phyloP scores from a whole-genome alignment of 2,888 invertebrate genomes.

The Venusia cambrica region DNA sequence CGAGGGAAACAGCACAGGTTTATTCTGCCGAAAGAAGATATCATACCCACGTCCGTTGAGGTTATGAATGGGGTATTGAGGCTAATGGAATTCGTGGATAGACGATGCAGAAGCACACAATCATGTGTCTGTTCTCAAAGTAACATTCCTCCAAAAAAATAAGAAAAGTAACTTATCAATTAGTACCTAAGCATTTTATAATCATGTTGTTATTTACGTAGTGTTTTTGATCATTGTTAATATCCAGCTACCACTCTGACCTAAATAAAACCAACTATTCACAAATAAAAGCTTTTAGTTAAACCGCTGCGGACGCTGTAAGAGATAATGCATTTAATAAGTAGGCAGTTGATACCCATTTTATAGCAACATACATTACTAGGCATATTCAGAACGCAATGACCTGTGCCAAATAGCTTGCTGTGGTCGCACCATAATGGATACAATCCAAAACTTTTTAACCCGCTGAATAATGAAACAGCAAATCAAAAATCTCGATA shows the following conservation, averaged over 20 bases:
- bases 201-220: no score
- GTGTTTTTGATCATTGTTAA: slow-evolving; percentile 3
- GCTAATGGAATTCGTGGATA: slow-evolving; percentile 60
- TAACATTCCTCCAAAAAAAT: no score
- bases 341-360: slow-evolving; percentile 35
- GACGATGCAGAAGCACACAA: slow-evolving; percentile 32
- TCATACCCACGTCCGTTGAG: slow-evolving; percentile 51
- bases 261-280: slow-evolving; percentile 16
- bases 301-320: slow-evolving; percentile 19
- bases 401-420: slow-evolving; percentile 57
- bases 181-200: not conserved
- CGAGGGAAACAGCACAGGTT: slow-evolving; percentile 61
- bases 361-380: slow-evolving; percentile 44
- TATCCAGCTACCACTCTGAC: slow-evolving; percentile 1
- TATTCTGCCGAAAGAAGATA: slow-evolving; percentile 62
- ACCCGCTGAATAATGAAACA: slow-evolving; percentile 39
- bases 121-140: slow-evolving; percentile 37
- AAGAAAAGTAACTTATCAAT: no score
- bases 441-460: slow-evolving; percentile 67
- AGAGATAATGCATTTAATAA: slow-evolving; percentile 33
- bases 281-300: slow-evolving; percentile 19
- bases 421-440: slow-evolving; percentile 67
- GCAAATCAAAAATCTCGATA: slow-evolving; percentile 63
- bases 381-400: slow-evolving; percentile 44
- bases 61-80: slow-evolving; percentile 49